These are phyloP conservation scores for Phasia obesa DNA, from an alignment of 2,888 invertebrate genomes.

Conservation along the genomic window DNA sequence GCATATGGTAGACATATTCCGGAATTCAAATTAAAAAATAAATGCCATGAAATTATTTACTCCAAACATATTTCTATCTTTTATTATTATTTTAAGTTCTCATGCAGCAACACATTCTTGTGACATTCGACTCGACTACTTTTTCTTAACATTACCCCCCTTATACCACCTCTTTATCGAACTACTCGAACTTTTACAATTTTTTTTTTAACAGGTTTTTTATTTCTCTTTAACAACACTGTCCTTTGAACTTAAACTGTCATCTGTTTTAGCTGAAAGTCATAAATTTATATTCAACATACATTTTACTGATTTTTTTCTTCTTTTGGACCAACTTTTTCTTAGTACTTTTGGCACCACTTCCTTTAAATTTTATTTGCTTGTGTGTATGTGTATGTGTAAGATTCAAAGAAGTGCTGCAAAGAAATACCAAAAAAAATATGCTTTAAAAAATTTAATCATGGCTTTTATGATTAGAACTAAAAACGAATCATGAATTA, in stretches of 20 bases:
- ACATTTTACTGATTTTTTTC: slow-evolving; percentile 10
- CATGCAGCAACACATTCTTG: neutral
- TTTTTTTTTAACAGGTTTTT: neutral
- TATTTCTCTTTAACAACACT: neutral
- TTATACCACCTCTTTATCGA: neutral
- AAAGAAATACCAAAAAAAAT: slow-evolving; percentile 31
- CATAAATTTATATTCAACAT: slow-evolving; percentile 63
- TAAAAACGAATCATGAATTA: slow-evolving; percentile 36
- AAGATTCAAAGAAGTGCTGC: neutral
- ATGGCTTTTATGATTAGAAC: slow-evolving; percentile 22
- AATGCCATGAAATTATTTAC: too few relatives aligned
- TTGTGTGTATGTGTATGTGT: neutral
- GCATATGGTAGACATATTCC: too few relatives aligned
- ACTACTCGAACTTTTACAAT: neutral
- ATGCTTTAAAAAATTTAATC: slow-evolving; percentile 21
- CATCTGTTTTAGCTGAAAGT: slow-evolving; percentile 54
- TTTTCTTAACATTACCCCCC: neutral
- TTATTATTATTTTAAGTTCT: too few relatives aligned
- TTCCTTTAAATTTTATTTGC: slow-evolving; percentile 24
- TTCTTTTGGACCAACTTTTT: neutral
- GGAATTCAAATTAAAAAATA: too few relatives aligned
- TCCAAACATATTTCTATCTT: too few relatives aligned
- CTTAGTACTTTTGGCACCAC: slow-evolving; percentile 17
- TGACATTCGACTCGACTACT: neutral
- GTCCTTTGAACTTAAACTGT: slow-evolving; percentile 59